Base-by-base conservation (phyloP, 37 sponge, comb jelly and placozoan genomes). In the Hexactinellida sp. region DNA sequence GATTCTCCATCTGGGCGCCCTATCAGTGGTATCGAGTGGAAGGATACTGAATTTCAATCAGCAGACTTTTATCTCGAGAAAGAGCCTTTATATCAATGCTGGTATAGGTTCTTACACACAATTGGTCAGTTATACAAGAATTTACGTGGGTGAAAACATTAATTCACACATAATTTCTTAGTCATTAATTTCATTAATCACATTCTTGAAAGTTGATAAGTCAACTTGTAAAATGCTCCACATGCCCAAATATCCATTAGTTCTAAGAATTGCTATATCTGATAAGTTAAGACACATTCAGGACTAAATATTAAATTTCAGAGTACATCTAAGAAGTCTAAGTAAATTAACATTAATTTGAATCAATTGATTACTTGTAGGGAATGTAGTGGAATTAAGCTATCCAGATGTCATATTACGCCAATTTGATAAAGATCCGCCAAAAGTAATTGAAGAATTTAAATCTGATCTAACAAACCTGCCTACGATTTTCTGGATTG, bases 71-170 rank as follows among this genome's bases (percentile, higher is more conserved):
- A 63, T 63, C 76, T 63, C 30, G 76, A 89, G 3, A 36, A 52
- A 1, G 92, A 90, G 83, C 82, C 85, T 0, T 52, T 90, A 34
- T 89, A 91, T 0, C 96, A 95, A 88, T 87, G 91, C 55, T 95
- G 96, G 96, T 95, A 85, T 55, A 82, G 96, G 0, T 85, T 95
- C 85, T 89, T 95, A 0, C 96, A 93, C 87, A 93, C 90, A n/a
- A 38, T 95, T 0, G 93, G 76, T 63, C 13, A 63, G 76, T 63
- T 47, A n/a, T n/a, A n/a, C n/a, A n/a, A n/a, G n/a, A n/a, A n/a
- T n/a, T n/a, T n/a, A n/a, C n/a, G n/a, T n/a, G n/a, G n/a, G n/a
- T n/a, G n/a, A n/a, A n/a, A n/a, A n/a, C n/a, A n/a, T n/a, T n/a
- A n/a, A n/a, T n/a, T n/a, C n/a, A n/a, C n/a, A n/a, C n/a, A n/a